Evolutionary conservation across 2,888 invertebrate genomes (phyloP), one percentile per base, ranked within the genome.

Genomic region (Lordiphosa andalusiaca): DNA sequence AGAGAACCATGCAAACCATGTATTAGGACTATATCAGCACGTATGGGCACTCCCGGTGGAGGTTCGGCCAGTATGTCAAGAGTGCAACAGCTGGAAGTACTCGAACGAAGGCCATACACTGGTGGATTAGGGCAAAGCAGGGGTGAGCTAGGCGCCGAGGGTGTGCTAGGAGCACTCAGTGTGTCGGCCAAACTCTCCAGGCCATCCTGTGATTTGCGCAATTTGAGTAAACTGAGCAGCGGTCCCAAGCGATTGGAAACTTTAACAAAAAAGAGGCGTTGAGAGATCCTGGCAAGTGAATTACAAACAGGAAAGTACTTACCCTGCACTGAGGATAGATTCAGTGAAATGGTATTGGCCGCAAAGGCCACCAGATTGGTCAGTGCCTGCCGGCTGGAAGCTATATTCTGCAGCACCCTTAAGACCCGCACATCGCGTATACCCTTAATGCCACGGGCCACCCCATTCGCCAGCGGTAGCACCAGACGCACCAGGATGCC

Each of bases 11-110:
- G 89, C 16, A 89, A 72, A 0, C 88, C 96, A 83, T 97, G 96
- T 0, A 96, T 92, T 82, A 97, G 95, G 16, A 97, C 92, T 19
- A 96, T 92, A 85, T 97, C 96, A 2, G 92, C 92, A 4, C 87
- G 85, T 40, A 90, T 89, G 2, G 87, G 86, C 6, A 69, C 72
- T 19, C 88, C 89, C 4, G 84, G 68, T 6, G 88, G 84, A 3
- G 90, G 90, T 40, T 87, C 87, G 7, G 89, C 88, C 35, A 90
- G 73, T 7, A 90, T 74, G 48, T 89, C 85, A 5, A 89, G 69
- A 0, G 87, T 86, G 49, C 89, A 89, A 59, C 86, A 89, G 59
- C 83, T 87, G 47, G 84, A 83, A 2, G 84, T 77, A 16, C 73
- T 33, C 16, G 55, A 59, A 7, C 56, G 48, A 2, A 68, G 42